Evolutionary conservation across 2,888 invertebrate genomes (phyloP).

Genomic region (Carcina quercana): DNA sequence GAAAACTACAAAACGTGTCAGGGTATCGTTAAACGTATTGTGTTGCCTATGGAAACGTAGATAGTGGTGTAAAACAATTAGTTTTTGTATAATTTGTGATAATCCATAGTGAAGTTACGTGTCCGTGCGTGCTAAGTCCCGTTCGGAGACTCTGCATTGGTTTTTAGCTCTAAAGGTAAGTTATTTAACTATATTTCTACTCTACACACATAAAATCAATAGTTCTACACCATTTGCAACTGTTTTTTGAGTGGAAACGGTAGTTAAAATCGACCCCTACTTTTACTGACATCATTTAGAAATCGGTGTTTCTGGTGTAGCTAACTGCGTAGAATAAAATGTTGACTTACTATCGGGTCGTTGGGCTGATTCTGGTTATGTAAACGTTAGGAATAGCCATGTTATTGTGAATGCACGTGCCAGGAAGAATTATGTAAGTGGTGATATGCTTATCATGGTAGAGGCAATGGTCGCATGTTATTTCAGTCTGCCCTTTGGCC

Average conservation of each 20-base stretch:
- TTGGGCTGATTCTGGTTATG: constrained; percentile 11
- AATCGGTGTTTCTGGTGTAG: constrained; percentile 20
- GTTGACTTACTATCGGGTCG: constrained; percentile 13
- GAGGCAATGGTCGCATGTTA: constrained; percentile 30
- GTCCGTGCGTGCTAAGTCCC: constrained; percentile 61
- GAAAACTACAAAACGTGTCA: constrained; percentile 62
- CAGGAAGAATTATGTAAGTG: constrained; percentile 43
- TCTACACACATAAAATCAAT: not conserved
- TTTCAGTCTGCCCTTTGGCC: constrained; percentile 29
- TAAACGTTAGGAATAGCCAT: constrained; percentile 13
- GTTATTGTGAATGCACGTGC: constrained; percentile 36
- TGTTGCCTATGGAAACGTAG: constrained; percentile 51
- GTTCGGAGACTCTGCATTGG: constrained; percentile 50
- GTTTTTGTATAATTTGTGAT: constrained; percentile 56
- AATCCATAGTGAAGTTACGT: constrained; percentile 57
- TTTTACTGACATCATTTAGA: constrained; percentile 29
- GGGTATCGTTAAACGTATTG: constrained; percentile 50
- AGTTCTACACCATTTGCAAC: constrained; percentile 3
- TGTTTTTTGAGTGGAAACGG: constrained; percentile 17
- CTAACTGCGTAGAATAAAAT: constrained; percentile 41
- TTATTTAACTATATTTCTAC: constrained; percentile 14
- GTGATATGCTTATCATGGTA: constrained; percentile 42
- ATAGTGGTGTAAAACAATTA: constrained; percentile 54
- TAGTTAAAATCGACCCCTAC: constrained; percentile 23
- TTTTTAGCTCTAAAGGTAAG: constrained; percentile 60